Evolutionary conservation across 2,888 invertebrate genomes (phyloP), one percentile per base, ranked within the genome.

Genomic region (Cosmorhoe ocellata): DNA sequence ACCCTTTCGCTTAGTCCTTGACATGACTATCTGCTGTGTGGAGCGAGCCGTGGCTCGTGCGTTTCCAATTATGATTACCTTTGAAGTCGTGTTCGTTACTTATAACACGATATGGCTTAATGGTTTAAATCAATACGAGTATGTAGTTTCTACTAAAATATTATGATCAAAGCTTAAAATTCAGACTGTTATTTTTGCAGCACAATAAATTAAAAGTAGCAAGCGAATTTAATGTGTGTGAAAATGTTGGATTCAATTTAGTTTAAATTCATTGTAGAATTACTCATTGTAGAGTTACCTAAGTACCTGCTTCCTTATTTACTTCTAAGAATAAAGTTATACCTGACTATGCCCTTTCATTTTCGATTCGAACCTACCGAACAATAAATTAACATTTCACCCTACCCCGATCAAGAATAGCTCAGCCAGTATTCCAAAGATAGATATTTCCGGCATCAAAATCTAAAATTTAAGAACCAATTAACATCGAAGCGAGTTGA

Each of bases 1-100:
- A 64, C 63, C 73, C 74, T 70, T 71, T 71, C 69, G 37, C 47
- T 57, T 59, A 61, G 68, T 57, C 74, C 74, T 74, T 73, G 74
- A 67, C 74, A 71, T 51, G 48, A 60, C 64, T 63, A 58, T 61
- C 51, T 43, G 24, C n/a, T 51, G 49, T 58, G 65, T 60, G 65
- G 58, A 64, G 61, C 58, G 63, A 18, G 4, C 18, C 18, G 18
- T n/a, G n/a, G 65, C 49, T 62, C 66, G 64, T 48, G 42, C 31
- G 13, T 48, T 49, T 47, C 13, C 32, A 30, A 38, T 44, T 27
- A 43, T 18, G 27, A 48, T 40, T 53, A 32, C 36, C 48, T 48
- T 37, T 40, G 40, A 44, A 44, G 34, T 30, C 34, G 32, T 18
- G 52, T 43, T 52, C 47, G 31, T 47, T 43, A 48, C 43, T 38